Conservation (phyloP, 2,888 invertebrate genomes). For the Crematogaster levior region DNA sequence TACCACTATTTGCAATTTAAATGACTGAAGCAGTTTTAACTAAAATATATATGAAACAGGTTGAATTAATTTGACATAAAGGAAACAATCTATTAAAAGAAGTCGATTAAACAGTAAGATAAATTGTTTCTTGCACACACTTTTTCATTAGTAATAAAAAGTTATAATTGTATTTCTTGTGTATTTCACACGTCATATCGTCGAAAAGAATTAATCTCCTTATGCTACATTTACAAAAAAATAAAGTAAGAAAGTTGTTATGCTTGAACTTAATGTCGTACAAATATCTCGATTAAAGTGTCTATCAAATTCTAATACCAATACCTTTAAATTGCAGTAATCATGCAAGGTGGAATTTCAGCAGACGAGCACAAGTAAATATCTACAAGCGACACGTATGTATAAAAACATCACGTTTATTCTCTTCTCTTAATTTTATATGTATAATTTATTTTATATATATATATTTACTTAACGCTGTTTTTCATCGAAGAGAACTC, state of each 20-base stretch:
- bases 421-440: slow-evolving; percentile 79
- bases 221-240: not conserved
- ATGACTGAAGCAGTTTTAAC: not conserved
- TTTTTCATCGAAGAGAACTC: slow-evolving; percentile 78
- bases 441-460: slow-evolving; percentile 79
- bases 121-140: not conserved
- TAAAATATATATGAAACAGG: not conserved
- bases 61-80: not conserved
- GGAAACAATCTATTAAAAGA: not conserved
- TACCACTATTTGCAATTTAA: slow-evolving; percentile 29
- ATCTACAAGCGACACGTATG: slow-evolving; percentile 43
- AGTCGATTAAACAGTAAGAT: not conserved
- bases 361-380: slow-evolving; percentile 30
- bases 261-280: not conserved
- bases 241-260: not conserved
- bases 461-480: slow-evolving; percentile 76
- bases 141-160: not conserved
- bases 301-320: not conserved
- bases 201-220: not conserved
- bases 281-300: not conserved
- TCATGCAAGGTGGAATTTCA: not conserved
- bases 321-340: slow-evolving; percentile 14
- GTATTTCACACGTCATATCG: not conserved
- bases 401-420: slow-evolving; percentile 75
- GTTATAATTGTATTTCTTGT: not conserved